phyloP scores from a whole-genome alignment of 2,888 invertebrate genomes.

The Watsonalla cultraria region DNA sequence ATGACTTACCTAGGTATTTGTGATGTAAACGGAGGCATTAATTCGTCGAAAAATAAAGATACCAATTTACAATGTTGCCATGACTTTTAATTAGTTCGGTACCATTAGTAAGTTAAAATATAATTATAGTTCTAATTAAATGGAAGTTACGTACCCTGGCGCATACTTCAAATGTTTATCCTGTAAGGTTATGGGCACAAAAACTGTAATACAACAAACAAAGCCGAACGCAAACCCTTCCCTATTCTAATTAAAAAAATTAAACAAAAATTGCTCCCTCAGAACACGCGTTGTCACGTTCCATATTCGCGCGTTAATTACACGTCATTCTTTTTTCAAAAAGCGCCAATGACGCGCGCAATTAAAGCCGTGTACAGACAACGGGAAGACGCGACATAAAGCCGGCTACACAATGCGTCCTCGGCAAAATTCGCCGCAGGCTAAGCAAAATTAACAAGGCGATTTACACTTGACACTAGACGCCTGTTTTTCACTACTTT shows the following conservation, averaged over 20 bases:
- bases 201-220: conserved; percentile 16
- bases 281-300: conserved; percentile 77
- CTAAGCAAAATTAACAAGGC: conserved; percentile 77
- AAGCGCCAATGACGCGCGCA: conserved; percentile 78
- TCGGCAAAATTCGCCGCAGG: conserved; percentile 78
- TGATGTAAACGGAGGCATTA: too few relatives aligned
- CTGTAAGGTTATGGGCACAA: too few relatives aligned
- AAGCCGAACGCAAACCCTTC: conserved; percentile 46
- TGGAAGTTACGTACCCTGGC: too few relatives aligned
- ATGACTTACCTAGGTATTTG: too few relatives aligned
- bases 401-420: conserved; percentile 77
- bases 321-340: conserved; percentile 79
- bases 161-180: too few relatives aligned
- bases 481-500: conserved; percentile 71
- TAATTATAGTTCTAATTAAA: too few relatives aligned
- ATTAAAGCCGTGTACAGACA: conserved; percentile 78
- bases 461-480: conserved; percentile 79
- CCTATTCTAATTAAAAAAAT: conserved; percentile 73
- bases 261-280: conserved; percentile 64
- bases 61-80: too few relatives aligned
- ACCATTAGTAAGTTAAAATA: too few relatives aligned
- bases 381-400: conserved; percentile 77
- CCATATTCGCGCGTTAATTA: conserved; percentile 78
- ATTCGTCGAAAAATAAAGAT: too few relatives aligned
- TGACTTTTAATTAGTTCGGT: too few relatives aligned